Conservation (phyloP, 1,140 invertebrate species). For the Orius laevigatus region DNA sequence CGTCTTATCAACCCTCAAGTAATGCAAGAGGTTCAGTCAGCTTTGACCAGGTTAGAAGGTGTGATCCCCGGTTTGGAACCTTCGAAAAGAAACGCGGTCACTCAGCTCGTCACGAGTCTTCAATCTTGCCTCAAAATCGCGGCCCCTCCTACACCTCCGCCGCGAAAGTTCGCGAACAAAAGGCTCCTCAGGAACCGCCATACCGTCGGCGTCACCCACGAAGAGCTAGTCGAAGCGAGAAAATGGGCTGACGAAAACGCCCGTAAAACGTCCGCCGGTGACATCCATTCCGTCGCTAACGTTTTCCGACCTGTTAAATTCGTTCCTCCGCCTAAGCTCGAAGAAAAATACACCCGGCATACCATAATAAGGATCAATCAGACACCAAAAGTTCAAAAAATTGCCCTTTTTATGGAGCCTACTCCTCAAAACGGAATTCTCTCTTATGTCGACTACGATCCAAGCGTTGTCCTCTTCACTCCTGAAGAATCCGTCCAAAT, state of each 20-base stretch:
- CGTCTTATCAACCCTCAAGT: conserved; percentile 27
- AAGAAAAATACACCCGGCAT: conserved; percentile 3
- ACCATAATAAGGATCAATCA: background rate
- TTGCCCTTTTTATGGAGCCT: conserved; percentile 14
- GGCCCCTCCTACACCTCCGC: conserved; percentile 18
- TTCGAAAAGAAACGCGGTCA: conserved; percentile 41
- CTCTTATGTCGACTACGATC: conserved; percentile 23
- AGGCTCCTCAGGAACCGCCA: conserved; percentile 35
- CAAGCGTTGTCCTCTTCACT: conserved; percentile 26
- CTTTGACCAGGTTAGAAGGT: conserved; percentile 50
- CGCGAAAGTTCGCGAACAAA: conserved; percentile 20
- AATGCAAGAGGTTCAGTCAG: conserved; percentile 60
- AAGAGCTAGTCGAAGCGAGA: conserved; percentile 58
- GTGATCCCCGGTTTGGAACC: conserved; percentile 40
- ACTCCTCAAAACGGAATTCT: conserved; percentile 10
- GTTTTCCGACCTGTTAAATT: conserved; percentile 17
- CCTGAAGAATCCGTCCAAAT: conserved; percentile 28
- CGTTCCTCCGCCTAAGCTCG: conserved; percentile 3
- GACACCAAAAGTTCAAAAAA: conserved; percentile 13
- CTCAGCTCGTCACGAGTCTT: conserved; percentile 55
- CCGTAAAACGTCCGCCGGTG: background rate
- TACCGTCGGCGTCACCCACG: conserved; percentile 61
- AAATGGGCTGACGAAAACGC: conserved; percentile 39
- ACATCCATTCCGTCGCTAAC: conserved; percentile 9
- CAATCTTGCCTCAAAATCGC: conserved; percentile 44